Percentiles rank a stretch among this genome's conserved stretches.
These are phyloP conservation scores for Synanthedon vespiformis DNA, from an alignment of 2,888 invertebrate species.

Conservation along the genomic window DNA sequence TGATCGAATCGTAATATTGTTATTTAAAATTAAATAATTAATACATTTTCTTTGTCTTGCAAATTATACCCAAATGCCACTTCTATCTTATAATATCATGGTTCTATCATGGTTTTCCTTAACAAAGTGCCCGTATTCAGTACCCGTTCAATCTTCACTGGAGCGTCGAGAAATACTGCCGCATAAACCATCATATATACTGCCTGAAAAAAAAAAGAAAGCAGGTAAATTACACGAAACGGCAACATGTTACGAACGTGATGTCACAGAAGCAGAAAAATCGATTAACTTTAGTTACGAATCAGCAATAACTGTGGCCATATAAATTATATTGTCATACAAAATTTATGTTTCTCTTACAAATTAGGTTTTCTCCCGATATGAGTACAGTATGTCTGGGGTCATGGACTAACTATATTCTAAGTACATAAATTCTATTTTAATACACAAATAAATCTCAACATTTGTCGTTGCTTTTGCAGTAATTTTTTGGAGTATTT, in stretches of 20 bases:
- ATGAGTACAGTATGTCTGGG: neutral
- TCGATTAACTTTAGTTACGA: conserved; percentile 45
- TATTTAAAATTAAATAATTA: too few species aligned
- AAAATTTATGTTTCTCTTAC: conserved; percentile 9
- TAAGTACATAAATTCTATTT: too few species aligned
- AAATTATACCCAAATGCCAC: too few species aligned
- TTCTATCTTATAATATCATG: conserved; percentile 11
- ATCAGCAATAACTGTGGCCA: conserved; percentile 37
- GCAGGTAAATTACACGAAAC: conserved; percentile 16
- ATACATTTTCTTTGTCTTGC: too few species aligned
- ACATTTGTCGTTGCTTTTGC: too few species aligned
- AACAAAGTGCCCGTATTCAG: conserved; percentile 31
- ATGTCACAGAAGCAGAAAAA: conserved; percentile 48
- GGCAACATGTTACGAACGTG: conserved; percentile 36
- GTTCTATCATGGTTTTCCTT: conserved; percentile 17
- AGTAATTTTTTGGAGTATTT: too few species aligned
- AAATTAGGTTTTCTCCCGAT: conserved; percentile 12
- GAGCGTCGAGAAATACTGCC: conserved; percentile 50
- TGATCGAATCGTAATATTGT: too few species aligned
- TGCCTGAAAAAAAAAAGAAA: conserved; percentile 32
- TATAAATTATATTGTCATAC: conserved; percentile 3
- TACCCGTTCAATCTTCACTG: conserved; percentile 45
- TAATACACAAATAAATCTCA: too few species aligned
- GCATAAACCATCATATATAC: conserved; percentile 40
- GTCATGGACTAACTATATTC: neutral